Evolutionary conservation across 2,113 vertebrate genomes (phyloP).

Genomic region (Cygnus atratus): DNA sequence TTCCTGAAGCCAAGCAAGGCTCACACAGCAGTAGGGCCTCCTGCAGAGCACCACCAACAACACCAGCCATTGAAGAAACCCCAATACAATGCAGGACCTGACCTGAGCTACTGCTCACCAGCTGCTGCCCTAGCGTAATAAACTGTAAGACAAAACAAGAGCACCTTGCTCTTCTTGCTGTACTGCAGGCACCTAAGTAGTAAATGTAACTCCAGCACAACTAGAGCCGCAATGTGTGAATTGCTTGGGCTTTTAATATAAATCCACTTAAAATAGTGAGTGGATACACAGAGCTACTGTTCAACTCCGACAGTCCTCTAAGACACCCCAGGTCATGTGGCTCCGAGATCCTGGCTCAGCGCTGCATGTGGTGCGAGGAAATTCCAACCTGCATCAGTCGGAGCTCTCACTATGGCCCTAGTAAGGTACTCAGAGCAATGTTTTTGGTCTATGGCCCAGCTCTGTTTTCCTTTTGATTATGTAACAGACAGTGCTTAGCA

Average conservation of each 20-base stretch:
- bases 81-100: not conserved
- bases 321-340: not conserved
- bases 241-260: not conserved
- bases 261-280: not conserved
- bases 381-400: constrained; percentile 3
- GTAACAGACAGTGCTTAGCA: constrained; percentile 39
- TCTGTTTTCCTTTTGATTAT: constrained; percentile 57
- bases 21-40: not conserved
- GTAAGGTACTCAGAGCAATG: not conserved
- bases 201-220: not conserved
- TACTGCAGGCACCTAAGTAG: not conserved
- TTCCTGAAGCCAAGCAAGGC: not conserved
- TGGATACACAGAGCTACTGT: not conserved
- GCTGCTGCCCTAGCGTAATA: not conserved
- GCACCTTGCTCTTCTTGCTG: not conserved
- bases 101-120: not conserved
- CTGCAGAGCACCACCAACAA: not conserved
- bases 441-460: not conserved
- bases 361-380: not conserved
- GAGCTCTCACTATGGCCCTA: not conserved
- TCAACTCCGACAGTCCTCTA: not conserved
- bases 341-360: not conserved
- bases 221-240: not conserved
- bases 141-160: not conserved
- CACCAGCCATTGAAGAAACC: not conserved